Percentiles rank a stretch among this genome's conserved stretches.
phyloP scores from a whole-genome alignment of 1,140 invertebrate species.

The fruit fly (Drosophila melanogaster) region DNA sequence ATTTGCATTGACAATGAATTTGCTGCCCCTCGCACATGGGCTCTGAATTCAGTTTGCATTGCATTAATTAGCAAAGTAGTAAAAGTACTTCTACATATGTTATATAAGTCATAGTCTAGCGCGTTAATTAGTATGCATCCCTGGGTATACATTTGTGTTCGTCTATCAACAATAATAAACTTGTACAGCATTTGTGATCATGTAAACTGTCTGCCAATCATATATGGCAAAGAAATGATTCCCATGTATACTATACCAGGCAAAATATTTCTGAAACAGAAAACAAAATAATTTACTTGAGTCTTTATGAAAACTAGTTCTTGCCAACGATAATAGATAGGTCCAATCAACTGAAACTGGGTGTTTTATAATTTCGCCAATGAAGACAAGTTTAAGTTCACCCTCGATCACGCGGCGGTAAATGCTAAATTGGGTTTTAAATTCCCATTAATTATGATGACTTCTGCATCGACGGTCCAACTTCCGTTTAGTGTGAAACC shows the following conservation, averaged over 20 bases:
- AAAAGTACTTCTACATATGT: conserved; percentile 21
- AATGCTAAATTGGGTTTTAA: conserved; percentile 4
- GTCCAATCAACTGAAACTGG: conserved; percentile 16
- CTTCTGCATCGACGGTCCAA: not conserved
- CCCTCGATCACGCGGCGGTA: conserved; percentile 1
- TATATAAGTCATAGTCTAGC: conserved; percentile 41
- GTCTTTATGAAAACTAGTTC: not conserved
- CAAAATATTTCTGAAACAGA: conserved; percentile 18
- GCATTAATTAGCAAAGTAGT: conserved; percentile 49
- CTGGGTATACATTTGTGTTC: conserved; percentile 34
- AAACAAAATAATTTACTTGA: conserved; percentile 1
- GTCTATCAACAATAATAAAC: conserved; percentile 45
- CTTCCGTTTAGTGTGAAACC: conserved; percentile 28
- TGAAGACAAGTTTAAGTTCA: conserved; percentile 42
- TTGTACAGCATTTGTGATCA: conserved; percentile 32
- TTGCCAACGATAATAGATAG: not conserved
- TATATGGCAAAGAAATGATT: conserved; percentile 9
- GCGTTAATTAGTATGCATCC: conserved; percentile 40
- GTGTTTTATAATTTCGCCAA: conserved; percentile 6
- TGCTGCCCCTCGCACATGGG: conserved; percentile 33
- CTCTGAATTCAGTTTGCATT: conserved; percentile 34
- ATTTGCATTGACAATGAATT: conserved; percentile 59
- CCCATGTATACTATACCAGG: conserved; percentile 2
- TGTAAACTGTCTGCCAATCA: conserved; percentile 54
- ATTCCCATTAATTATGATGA: conserved; percentile 21